Base-by-base conservation (phyloP, 1,140 invertebrate species). In the Danaus melanippus region DNA sequence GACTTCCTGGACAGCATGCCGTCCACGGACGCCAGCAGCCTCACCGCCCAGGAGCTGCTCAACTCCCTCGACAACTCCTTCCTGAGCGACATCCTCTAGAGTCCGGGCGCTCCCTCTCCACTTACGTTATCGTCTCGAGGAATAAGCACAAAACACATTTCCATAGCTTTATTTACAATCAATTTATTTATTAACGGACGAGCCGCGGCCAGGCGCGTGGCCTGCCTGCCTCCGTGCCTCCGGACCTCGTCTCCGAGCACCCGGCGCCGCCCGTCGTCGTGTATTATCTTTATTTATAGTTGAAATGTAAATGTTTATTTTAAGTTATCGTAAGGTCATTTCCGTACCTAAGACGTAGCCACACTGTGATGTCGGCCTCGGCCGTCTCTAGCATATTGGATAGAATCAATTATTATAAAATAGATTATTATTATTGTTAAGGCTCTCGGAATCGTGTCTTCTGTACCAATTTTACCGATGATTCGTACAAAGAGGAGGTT, bases 1-100 rank as follows among this genome's bases (percentile, higher is more conserved):
- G 93, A 95, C 87, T 93, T 94, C 80, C 84, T 95, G n/a, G 93
- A 94, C 67, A 93, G 92, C 79, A 89, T 94, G 73, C 91, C 92
- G 42, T 89, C 91, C 50, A 89, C 89, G 12, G 92, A 93, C 68
- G 88, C 91, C 44, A 89, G 89, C 63, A 91, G 91, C 61, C 92
- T 93, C 69, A 92, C 91, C 58, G 92, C 93, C 46, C 93, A 94
- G 76, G 93, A 95, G 66, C 78, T 94, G 58, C 89, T 94, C 66
- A 94, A 91, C 79, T 94, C 93, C 6, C 66, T 87, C 7, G 85
- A 88, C 40, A 86, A 84, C 58, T 82, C 84, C 10, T 86, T 86
- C 58, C 67, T 88, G 6, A 87, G 86, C 52, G 87, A 87, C 55
- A 87, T 88, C 32, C 76, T 87, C 11, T 87, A 75, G 71, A 53